phyloP scores from a whole-genome alignment of 2,797 vertebrate species.

The Sebastes elongatus region DNA sequence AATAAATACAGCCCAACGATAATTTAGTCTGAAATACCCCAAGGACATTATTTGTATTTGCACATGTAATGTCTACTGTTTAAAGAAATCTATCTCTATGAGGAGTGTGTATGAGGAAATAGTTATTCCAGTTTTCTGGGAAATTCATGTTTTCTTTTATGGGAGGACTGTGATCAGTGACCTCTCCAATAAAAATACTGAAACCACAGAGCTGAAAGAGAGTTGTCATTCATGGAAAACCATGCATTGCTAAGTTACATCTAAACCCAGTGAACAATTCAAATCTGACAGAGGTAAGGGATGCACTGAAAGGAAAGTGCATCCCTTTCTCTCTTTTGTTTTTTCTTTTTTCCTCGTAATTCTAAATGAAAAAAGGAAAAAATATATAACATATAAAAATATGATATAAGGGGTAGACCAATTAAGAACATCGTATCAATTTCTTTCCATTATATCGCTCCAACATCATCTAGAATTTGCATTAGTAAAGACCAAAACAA shows the following conservation, averaged over 20 bases:
- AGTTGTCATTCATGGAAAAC: conserved; percentile 16
- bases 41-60: neutral
- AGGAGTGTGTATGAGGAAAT: neutral
- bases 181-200: neutral
- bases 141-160: neutral
- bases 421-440: neutral
- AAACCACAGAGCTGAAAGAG: neutral
- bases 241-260: neutral
- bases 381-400: neutral
- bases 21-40: neutral
- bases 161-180: conserved; percentile 11
- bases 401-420: neutral
- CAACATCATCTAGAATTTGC: neutral
- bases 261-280: conserved; percentile 5
- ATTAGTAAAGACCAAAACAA: neutral
- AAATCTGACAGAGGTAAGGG: neutral
- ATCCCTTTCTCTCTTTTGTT: neutral
- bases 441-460: neutral
- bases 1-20: conserved; percentile 1
- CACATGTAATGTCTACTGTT: neutral
- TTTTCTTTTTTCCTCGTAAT: neutral
- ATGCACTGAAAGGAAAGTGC: neutral
- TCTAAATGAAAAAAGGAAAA: neutral
- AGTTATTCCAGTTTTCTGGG: neutral
- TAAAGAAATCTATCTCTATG: neutral